A percentile compares a stretch with the other conserved stretches of the same genome.
Conservation (phyloP, 1,140 invertebrate species). For the Achroia grisella region DNA sequence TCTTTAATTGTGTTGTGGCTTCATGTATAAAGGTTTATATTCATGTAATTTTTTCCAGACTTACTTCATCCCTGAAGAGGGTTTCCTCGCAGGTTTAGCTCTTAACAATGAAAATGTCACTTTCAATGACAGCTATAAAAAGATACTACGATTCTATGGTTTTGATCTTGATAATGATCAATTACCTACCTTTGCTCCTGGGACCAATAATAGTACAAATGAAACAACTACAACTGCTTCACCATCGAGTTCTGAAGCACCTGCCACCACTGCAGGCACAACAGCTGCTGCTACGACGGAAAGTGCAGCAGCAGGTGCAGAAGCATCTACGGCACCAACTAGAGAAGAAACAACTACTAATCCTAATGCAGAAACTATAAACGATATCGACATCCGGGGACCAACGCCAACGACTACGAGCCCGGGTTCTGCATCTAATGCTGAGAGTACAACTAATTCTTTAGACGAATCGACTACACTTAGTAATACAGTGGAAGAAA, state of each 20-base stretch:
- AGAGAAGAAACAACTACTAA: conserved; percentile 45
- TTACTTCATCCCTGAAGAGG: conserved; percentile 85
- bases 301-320: conserved; percentile 19
- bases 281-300: conserved; percentile 12
- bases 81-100: conserved; percentile 84
- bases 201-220: conserved; percentile 24
- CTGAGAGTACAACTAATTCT: conserved; percentile 8
- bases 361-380: conserved; percentile 33
- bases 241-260: conserved; percentile 6
- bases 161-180: conserved; percentile 77
- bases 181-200: conserved; percentile 27
- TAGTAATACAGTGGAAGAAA: background rate
- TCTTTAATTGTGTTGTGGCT: too few species aligned
- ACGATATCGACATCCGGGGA: conserved; percentile 27
- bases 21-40: too few species aligned
- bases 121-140: conserved; percentile 80
- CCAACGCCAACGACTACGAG: conserved; percentile 16
- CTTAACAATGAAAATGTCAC: conserved; percentile 84
- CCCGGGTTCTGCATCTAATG: conserved; percentile 16
- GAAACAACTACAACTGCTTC: conserved; percentile 5
- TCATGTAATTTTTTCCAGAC: conserved; percentile 75
- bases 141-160: conserved; percentile 83
- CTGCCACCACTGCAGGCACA: conserved; percentile 10
- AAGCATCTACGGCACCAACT: conserved; percentile 17
- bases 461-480: background rate